These are phyloP conservation scores for Myotis daubentonii DNA, from an alignment of 2,797 vertebrate genomes.

Conservation along the genomic window DNA sequence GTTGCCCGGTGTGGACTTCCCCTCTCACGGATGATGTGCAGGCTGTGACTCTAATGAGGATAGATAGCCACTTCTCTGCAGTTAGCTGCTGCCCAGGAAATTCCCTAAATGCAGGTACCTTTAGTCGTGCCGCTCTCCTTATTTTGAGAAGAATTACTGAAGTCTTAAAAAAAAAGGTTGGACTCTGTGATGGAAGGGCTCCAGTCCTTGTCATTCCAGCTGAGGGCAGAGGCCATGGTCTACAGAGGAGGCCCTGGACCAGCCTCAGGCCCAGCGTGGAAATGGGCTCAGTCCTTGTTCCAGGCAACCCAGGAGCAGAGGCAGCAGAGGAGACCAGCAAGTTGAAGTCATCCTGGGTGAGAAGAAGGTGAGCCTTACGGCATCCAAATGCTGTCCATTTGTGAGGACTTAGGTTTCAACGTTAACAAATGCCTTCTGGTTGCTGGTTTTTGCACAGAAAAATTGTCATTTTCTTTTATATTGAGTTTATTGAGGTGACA, in stretches of 20 bases:
- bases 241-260: not conserved
- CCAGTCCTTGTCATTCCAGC: not conserved
- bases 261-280: not conserved
- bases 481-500: not conserved
- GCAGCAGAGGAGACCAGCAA: not conserved
- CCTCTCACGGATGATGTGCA: not conserved
- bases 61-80: conserved; percentile 22
- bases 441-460: not conserved
- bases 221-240: not conserved
- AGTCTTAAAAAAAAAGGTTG: not conserved
- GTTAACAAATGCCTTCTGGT: not conserved
- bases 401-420: not conserved
- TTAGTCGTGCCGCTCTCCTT: not conserved
- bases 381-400: not conserved
- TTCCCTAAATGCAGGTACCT: not conserved
- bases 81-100: not conserved
- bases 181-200: not conserved
- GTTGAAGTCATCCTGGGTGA: not conserved
- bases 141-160: not conserved
- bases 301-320: not conserved
- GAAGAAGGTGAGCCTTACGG: not conserved
- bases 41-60: conserved; percentile 14
- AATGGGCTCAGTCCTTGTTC: not conserved
- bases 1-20: not conserved
- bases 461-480: not conserved